Base-by-base conservation (phyloP, 1,140 invertebrate species). In the Caenorhabditis tropicalis region DNA sequence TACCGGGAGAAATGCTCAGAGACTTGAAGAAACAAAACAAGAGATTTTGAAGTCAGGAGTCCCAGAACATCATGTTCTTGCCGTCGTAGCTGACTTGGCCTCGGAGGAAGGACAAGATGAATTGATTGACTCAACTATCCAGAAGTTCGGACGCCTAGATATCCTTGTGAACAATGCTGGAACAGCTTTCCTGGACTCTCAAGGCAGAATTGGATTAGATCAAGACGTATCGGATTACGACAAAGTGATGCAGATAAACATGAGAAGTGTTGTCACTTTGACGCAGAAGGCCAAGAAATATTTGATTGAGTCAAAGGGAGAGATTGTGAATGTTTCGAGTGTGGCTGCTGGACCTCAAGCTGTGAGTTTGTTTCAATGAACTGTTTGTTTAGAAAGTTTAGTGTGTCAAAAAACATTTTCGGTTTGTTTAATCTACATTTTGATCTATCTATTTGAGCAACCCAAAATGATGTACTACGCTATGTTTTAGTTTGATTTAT, bases 1-100 rank as follows among this genome's bases (percentile, higher is more conserved):
- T n/a, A 94, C 94, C 19, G 95, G 95, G 36, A 93, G 95, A 43
- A 95, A 95, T 91, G 91, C 92, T 19, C 12, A 65, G 36, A 65
- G 58, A 36, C 58, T 88, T 39, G 46, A 87, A 36, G 60, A 81
- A 16, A 56, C 81, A 4, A 58, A 49, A 27, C 87, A 48, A 9
- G 31, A 43, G 27, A 43, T 88, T 60, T 5, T 82, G 15, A 74
- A 65, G 10, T 15, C 83, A 7, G 87, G 87, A 29, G 51, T 85
- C 16, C 82, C 79, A 16, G 48, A 48, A 39, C 16, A n/a, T 4
- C 21, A 56, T 3, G 79, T 88, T 51, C 58, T 82, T n/a, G 33
- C 58, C 6, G 83, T 88, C 7, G 51, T 27, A 7, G 82, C 87
- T 10, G 86, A 87, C 16, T 27, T 88, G 29, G 16, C 80, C n/a